Percentiles rank a stretch among this genome's conserved stretches.
phyloP scores from a whole-genome alignment of 2,113 vertebrate genomes.

The Dicentrarchus labrax region DNA sequence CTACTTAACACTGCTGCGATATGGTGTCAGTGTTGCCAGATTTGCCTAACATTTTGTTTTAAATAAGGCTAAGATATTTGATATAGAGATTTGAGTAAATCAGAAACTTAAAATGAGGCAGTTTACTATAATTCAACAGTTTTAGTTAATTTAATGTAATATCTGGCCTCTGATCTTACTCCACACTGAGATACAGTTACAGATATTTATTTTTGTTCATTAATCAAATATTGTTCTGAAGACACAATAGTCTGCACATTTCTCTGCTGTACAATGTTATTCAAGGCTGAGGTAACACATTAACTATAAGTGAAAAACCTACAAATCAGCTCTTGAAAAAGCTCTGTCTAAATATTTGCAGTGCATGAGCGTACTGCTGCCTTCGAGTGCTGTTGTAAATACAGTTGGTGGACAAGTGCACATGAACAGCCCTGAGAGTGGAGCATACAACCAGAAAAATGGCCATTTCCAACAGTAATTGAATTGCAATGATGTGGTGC shows the following conservation, averaged over 20 bases:
- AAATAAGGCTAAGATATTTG: too few relatives aligned
- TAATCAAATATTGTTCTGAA: not conserved
- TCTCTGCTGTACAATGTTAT: not conserved
- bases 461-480: slow-evolving; percentile 3
- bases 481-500: slow-evolving; percentile 14
- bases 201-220: too few relatives aligned
- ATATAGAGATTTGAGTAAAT: not conserved
- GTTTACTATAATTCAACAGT: not conserved
- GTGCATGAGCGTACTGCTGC: not conserved
- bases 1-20: not conserved
- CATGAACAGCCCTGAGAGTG: not conserved
- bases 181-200: not conserved
- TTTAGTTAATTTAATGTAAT: not conserved
- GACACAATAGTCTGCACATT: not conserved
- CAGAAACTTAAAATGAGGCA: not conserved
- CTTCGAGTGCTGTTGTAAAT: not conserved
- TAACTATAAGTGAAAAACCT: not conserved
- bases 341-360: not conserved
- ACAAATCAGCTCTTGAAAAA: not conserved
- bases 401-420: not conserved
- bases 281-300: not conserved
- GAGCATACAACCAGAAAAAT: not conserved
- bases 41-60: too few relatives aligned
- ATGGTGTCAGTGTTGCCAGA: not conserved
- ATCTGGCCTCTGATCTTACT: not conserved